phyloP scores from a whole-genome alignment of 2,797 vertebrate species.

The Chelidonichthys spinosus region DNA sequence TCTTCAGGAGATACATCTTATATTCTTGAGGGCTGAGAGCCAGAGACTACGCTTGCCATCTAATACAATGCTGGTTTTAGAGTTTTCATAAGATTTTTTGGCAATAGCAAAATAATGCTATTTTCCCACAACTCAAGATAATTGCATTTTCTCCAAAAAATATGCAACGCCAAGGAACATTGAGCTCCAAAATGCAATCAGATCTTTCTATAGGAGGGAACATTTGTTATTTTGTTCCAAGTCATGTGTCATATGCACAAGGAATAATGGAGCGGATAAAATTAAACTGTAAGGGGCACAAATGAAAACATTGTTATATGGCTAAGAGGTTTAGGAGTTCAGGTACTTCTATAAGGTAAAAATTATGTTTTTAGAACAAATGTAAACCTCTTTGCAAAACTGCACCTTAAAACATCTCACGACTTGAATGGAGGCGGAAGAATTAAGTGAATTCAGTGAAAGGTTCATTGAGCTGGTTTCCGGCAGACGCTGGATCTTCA shows the following conservation, averaged over 20 bases:
- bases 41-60: conserved; percentile 1
- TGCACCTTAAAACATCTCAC: conserved; percentile 46
- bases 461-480: conserved; percentile 61
- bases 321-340: conserved; percentile 14
- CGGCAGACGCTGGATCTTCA: conserved; percentile 61
- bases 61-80: background rate
- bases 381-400: conserved; percentile 38
- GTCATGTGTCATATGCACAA: conserved; percentile 27
- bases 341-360: conserved; percentile 26
- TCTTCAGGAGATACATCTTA: background rate
- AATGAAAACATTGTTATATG: conserved; percentile 24
- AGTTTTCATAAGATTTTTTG: conserved; percentile 20
- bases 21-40: background rate
- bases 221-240: conserved; percentile 17
- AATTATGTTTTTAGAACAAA: conserved; percentile 20
- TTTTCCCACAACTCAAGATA: background rate
- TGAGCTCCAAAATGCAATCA: conserved; percentile 28
- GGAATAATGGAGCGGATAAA: conserved; percentile 1
- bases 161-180: background rate
- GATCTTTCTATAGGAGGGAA: conserved; percentile 31
- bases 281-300: conserved; percentile 19
- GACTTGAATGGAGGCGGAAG: conserved; percentile 51
- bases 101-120: conserved; percentile 10
- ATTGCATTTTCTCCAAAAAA: conserved; percentile 12
- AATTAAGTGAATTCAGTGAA: conserved; percentile 54